These are phyloP conservation scores for Heterohyrax brucei DNA, from an alignment of 2,797 vertebrate genomes.

Conservation along the genomic window DNA sequence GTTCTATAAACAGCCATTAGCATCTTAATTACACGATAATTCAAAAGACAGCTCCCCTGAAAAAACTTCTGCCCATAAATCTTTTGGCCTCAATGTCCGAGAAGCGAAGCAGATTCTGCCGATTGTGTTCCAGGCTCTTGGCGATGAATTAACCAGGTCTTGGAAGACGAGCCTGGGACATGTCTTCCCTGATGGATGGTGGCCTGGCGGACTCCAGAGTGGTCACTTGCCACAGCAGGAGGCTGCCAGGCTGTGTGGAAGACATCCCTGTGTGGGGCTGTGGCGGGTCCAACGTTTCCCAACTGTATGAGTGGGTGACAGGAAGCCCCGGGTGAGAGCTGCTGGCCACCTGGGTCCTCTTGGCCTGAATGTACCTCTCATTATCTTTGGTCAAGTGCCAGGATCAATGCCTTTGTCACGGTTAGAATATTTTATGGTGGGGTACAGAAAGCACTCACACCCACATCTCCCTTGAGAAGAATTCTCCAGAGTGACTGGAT, in stretches of 20 bases:
- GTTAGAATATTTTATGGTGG: background rate
- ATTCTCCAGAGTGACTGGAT: background rate
- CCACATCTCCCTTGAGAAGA: background rate
- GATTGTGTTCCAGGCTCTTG: background rate
- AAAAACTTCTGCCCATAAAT: background rate
- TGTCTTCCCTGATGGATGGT: accelerated
- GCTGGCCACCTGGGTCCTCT: background rate
- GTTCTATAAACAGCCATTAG: conserved; percentile 65
- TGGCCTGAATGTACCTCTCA: background rate
- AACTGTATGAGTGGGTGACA: background rate
- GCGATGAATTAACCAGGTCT: accelerated
- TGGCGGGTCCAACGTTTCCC: too few species aligned
- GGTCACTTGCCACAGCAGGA: accelerated
- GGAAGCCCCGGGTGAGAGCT: too few species aligned
- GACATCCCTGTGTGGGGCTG: background rate
- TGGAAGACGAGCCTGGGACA: background rate
- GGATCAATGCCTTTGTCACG: background rate
- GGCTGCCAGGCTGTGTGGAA: accelerated
- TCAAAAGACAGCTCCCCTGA: conserved; percentile 63
- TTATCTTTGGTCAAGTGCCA: background rate
- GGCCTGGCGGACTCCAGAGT: accelerated
- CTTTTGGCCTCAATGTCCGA: conserved; percentile 4
- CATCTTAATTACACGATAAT: conserved; percentile 77
- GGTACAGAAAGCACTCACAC: background rate
- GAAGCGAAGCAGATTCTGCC: background rate